Evolutionary conservation across 2,113 vertebrate genomes (phyloP), one percentile per base, ranked within the genome.

Genomic region (Glaucidium brasilianum): DNA sequence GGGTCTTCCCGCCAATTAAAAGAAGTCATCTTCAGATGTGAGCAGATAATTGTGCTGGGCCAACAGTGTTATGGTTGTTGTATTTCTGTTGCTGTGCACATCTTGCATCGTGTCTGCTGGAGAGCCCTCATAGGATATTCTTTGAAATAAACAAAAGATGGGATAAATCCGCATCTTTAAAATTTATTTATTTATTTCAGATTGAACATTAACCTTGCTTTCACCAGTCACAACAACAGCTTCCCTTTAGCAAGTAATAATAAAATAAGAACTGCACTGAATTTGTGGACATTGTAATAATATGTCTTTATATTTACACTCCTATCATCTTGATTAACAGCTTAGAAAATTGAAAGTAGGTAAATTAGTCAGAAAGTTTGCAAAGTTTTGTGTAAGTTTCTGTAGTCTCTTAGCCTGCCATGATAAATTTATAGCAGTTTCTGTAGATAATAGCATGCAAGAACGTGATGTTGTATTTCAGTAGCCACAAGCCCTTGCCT

Each of bases 51-150:
- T 82, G 47, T 73, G 9, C 45, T 71, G 55, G 7, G 29, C 29
- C 39, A 39, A 5, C 26, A 10, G 14, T 84, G 50, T 91, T 91
- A 26, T n/a, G 59, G 15, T 59, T 9, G 35, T 49, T 92, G 49
- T 93, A 29, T 92, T 93, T 97, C 69, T 93, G 85, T 97, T 95
- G 72, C 88, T 95, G 86, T 85, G 86, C 8, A 1, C 29, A 58
- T 93, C 52, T 94, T 56, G 34, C 43, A 59, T 43, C 13, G 59
- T 73, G 74, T 89, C 83, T 90, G 62, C 80, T 63, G 41, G 30
- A 67, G 23, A 82, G n/a, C 15, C 32, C 58, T 85, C 11, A 1
- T 8, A 73, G 35, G 49, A 87, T 25, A 43, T 56, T 55, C 41
- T 83, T 64, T 87, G 76, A n/a, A 84, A 91, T 74, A 90, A 95